phyloP scores from a whole-genome alignment of 1,140 invertebrate species.

The Drosophila tropicalis region DNA sequence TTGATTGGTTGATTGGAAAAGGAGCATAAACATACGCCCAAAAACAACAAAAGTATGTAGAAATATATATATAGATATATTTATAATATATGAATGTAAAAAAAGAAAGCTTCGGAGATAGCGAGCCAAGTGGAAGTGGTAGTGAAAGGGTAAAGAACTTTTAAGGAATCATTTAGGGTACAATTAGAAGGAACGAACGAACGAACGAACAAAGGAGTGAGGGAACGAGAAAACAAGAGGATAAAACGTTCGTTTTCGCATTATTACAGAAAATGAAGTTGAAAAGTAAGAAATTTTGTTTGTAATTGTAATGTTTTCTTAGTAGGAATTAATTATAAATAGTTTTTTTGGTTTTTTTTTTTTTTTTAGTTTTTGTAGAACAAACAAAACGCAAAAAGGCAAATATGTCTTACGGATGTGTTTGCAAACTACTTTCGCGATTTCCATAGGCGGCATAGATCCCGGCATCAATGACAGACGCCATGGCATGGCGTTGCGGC shows the following conservation, averaged over 20 bases:
- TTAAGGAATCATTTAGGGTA: background rate
- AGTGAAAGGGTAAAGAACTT: slow-evolving; percentile 3
- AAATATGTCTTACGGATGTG: slow-evolving; percentile 64
- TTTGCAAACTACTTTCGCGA: slow-evolving; percentile 60
- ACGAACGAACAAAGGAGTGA: background rate
- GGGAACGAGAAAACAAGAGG: background rate
- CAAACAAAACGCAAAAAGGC: slow-evolving; percentile 33
- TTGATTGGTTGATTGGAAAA: no score
- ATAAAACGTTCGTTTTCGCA: slow-evolving; percentile 1
- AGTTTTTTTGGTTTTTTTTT: background rate
- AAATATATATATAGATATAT: no score
- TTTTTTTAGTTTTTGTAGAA: slow-evolving; percentile 6
- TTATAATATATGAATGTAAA: no score
- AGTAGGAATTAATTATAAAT: background rate
- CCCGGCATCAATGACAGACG: slow-evolving; percentile 60
- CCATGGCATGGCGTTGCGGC: slow-evolving; percentile 64
- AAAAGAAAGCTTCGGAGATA: background rate
- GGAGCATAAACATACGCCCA: no score
- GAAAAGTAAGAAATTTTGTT: background rate
- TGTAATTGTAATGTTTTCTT: background rate
- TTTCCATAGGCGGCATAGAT: slow-evolving; percentile 61
- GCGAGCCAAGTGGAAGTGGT: background rate
- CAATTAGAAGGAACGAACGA: slow-evolving; percentile 3
- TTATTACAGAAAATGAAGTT: slow-evolving; percentile 11
- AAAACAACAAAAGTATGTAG: background rate